These are phyloP conservation scores for Paramormyrops hopkinsi DNA, from an alignment of 2,797 vertebrate genomes.

Conservation along the genomic window DNA sequence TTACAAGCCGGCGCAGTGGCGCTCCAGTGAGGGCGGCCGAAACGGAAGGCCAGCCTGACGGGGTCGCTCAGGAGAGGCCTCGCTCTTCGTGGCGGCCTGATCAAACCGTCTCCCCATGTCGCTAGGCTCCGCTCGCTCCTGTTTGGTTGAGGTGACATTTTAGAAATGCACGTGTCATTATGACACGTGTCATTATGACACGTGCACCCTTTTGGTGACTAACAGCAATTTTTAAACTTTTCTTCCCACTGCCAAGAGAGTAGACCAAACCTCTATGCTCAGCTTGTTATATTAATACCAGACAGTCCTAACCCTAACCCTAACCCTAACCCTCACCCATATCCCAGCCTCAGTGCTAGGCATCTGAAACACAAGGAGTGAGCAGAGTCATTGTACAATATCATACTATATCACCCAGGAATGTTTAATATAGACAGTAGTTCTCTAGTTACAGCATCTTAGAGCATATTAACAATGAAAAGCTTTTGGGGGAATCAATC, in stretches of 20 bases:
- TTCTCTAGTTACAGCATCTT: neutral
- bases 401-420: neutral
- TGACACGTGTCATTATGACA: neutral
- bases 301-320: neutral
- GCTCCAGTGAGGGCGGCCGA: constrained; percentile 28
- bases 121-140: neutral
- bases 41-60: constrained; percentile 13
- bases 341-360: neutral
- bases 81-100: neutral
- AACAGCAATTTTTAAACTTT: neutral
- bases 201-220: neutral
- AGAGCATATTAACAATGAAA: neutral
- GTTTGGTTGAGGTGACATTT: neutral
- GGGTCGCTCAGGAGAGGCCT: neutral
- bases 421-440: neutral
- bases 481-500: neutral
- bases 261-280: neutral
- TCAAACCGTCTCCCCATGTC: neutral
- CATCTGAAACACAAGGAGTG: neutral
- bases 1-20: constrained; percentile 55
- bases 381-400: neutral
- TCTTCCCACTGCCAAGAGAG: neutral
- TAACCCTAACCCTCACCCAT: neutral
- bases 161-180: neutral
- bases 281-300: neutral